A percentile compares a stretch with the other conserved stretches of the same genome.
phyloP scores from a whole-genome alignment of 2,797 vertebrate genomes.

The Periophthalmus magnuspinnatus region DNA sequence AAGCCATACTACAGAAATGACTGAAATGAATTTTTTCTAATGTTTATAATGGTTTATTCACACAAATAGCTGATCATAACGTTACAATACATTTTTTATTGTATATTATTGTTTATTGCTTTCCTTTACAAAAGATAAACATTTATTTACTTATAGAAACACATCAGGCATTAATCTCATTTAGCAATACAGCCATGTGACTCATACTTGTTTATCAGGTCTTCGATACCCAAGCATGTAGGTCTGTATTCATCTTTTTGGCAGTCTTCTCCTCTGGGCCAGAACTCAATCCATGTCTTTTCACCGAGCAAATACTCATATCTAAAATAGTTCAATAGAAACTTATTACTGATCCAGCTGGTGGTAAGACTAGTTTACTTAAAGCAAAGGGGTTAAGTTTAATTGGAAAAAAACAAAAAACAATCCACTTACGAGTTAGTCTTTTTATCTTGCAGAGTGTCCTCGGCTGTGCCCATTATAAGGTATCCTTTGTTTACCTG shows the following conservation, averaged over 20 bases:
- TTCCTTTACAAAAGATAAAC: not conserved
- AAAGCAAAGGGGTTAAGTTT: no score
- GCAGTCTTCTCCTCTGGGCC: constrained; percentile 56
- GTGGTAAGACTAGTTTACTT: not conserved
- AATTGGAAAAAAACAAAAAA: not conserved
- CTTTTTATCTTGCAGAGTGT: constrained; percentile 32
- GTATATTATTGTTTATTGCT: not conserved
- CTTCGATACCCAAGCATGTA: constrained; percentile 44
- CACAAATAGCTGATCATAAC: no score
- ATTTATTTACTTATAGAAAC: not conserved
- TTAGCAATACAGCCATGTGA: constrained; percentile 3
- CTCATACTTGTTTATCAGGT: not conserved
- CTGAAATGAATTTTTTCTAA: no score
- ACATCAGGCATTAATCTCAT: not conserved
- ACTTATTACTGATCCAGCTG: not conserved
- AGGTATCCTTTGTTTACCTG: constrained; percentile 57
- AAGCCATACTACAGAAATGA: no score
- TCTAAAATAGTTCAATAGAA: constrained; percentile 30
- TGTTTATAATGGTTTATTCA: no score
- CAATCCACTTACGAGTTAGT: constrained; percentile 35
- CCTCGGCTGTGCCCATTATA: constrained; percentile 70
- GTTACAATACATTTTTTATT: no score
- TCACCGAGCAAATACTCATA: constrained; percentile 60
- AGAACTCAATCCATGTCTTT: constrained; percentile 69
- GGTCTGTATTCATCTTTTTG: not conserved